These are phyloP conservation scores for Tiliacea citrago DNA, from an alignment of 2,888 invertebrate species.

Conservation along the genomic window DNA sequence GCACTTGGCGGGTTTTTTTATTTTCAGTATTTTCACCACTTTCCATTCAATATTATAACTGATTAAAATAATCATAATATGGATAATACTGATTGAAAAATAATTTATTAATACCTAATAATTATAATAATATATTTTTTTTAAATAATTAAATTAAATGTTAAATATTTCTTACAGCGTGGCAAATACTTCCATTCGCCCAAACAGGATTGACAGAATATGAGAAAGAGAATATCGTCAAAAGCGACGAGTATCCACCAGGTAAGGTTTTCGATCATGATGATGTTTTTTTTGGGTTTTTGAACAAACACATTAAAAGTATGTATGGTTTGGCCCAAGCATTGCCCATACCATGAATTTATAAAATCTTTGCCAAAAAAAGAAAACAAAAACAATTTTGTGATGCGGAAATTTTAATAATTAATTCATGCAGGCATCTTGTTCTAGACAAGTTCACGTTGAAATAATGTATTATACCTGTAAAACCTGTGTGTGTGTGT, in stretches of 20 bases:
- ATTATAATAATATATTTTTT: too few relatives aligned
- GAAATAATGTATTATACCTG: neutral
- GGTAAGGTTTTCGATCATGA: constrained; percentile 64
- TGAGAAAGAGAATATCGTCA: constrained; percentile 69
- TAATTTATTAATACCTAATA: too few relatives aligned
- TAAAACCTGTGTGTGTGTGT: too few relatives aligned
- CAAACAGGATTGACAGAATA: constrained; percentile 61
- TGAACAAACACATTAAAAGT: too few relatives aligned
- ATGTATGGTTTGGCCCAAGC: neutral
- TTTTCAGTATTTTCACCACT: neutral
- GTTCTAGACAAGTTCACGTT: neutral
- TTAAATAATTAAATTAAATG: neutral
- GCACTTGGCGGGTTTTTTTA: too few relatives aligned
- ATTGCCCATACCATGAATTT: neutral
- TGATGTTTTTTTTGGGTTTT: neutral
- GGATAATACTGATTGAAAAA: neutral
- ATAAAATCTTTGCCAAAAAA: neutral
- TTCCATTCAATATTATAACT: neutral
- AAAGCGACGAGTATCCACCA: constrained; percentile 72
- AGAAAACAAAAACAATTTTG: neutral
- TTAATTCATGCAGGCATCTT: neutral
- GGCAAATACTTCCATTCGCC: constrained; percentile 70
- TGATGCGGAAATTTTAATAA: neutral
- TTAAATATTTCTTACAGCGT: constrained; percentile 69
- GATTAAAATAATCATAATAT: neutral